Evolutionary conservation across 2,113 vertebrate genomes (phyloP).

Genomic region (Daubentonia madagascariensis): DNA sequence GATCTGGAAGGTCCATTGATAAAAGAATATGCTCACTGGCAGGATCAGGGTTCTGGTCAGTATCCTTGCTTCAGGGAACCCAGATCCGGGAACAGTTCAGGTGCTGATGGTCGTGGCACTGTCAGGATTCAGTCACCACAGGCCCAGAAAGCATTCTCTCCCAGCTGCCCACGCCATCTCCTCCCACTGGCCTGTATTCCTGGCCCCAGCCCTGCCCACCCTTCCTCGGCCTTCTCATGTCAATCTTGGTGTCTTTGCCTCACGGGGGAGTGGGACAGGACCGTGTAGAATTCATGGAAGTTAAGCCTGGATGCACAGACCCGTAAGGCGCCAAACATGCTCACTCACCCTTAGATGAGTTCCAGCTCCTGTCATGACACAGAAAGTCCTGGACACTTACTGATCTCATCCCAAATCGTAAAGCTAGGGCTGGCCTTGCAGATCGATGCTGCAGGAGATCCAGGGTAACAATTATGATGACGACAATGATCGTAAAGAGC

Average conservation of each 20-base stretch:
- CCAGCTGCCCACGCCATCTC: background rate
- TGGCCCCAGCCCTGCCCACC: too few species aligned
- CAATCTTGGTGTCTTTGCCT: background rate
- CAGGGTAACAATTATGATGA: background rate
- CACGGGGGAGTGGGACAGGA: accelerated
- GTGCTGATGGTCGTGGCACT: accelerated
- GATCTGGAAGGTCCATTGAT: background rate
- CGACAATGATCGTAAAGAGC: background rate
- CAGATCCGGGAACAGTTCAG: accelerated
- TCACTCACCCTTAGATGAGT: background rate
- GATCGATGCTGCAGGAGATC: background rate
- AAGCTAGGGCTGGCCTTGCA: background rate
- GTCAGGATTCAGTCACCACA: background rate
- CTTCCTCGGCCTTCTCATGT: background rate
- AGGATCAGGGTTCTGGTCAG: background rate
- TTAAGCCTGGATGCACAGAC: background rate
- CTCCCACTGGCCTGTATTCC: background rate
- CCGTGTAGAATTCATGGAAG: too few species aligned
- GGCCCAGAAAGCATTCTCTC: background rate
- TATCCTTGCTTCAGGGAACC: background rate
- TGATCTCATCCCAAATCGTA: background rate
- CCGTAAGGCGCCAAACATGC: background rate
- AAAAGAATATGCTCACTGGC: background rate
- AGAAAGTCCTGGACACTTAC: background rate
- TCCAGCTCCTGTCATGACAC: background rate